Base-by-base conservation (phyloP, 2,113 vertebrate genomes). In the Nanorana parkeri region DNA sequence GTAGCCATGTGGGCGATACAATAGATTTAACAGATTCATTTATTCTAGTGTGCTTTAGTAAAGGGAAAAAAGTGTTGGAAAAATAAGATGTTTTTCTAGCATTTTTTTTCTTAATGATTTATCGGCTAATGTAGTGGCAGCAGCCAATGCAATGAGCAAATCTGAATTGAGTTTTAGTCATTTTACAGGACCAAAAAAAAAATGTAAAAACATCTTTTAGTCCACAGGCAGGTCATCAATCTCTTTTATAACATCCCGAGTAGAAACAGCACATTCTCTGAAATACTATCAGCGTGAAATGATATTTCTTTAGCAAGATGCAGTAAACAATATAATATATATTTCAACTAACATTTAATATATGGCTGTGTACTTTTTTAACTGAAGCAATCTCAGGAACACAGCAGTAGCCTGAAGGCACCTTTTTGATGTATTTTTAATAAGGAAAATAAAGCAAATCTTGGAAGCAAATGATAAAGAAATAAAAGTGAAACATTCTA, bases 281-380 rank as follows among this genome's bases (percentile, higher is more conserved):
- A 81, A 81, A 81, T 81, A 63, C 68, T 81, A 65, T 81, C 79
- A 81, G 79, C 69, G 60, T 81, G 79, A 81, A 74, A 81, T 81
- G 23, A 81, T 81, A 81, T 81, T 81, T 81, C 68, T 81, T 73
- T 73, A 65, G 66, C 66, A 72, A 73, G 58, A 81, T 65, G 79
- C 79, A 73, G 77, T 79, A 79, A 79, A 79, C 66, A 79, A 78
- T 78, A 65, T 67, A 68, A 79, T 68, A 56, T 21, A 21, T 79
- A 68, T 79, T 79, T 79, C 65, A 24, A 66, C 63, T 78, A 78
- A 78, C 61, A 78, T 78, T 66, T 78, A 78, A 78, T 67, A 78
- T 78, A 78, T 78, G 63, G 76, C 63, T 32, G 36, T 55, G 76
- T 36, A 78, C 63, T 78, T 68, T 78, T 64, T 77, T 78, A 67